Percentiles rank a stretch among this genome's conserved stretches.
These are phyloP conservation scores for Macrobrachium nipponense DNA, from an alignment of 1,140 invertebrate species.

Conservation along the genomic window DNA sequence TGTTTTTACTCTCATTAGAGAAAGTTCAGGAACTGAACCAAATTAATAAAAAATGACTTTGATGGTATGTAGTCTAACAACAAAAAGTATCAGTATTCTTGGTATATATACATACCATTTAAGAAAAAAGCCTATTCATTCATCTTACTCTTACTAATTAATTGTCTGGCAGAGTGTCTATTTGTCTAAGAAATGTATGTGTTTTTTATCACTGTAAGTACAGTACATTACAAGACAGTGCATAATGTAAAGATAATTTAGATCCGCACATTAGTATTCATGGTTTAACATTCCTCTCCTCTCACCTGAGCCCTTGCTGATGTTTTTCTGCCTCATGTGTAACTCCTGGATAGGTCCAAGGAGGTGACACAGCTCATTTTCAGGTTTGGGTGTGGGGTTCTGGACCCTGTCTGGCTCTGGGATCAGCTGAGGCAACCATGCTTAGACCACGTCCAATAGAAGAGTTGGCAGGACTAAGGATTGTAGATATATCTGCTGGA, in stretches of 20 bases:
- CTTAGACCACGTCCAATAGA: slow-evolving; percentile 72
- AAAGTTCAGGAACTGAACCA: too few relatives aligned
- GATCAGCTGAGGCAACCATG: slow-evolving; percentile 73
- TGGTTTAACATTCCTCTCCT: neutral
- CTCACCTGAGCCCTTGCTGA: slow-evolving; percentile 35
- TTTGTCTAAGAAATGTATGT: neutral
- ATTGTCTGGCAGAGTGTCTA: slow-evolving; percentile 8
- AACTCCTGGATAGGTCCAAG: slow-evolving; percentile 25
- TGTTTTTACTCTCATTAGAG: too few relatives aligned
- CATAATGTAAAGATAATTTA: neutral
- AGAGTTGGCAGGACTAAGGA: slow-evolving; percentile 67
- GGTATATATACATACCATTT: too few relatives aligned
- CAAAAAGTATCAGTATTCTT: too few relatives aligned
- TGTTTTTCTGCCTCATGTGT: slow-evolving; percentile 10
- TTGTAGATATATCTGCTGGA: slow-evolving; percentile 72
- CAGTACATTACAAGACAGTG: slow-evolving; percentile 3
- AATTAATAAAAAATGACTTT: too few relatives aligned
- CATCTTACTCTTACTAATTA: neutral
- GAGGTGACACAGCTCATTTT: slow-evolving; percentile 54
- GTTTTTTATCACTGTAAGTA: neutral
- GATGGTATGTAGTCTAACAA: too few relatives aligned
- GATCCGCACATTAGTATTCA: too few relatives aligned
- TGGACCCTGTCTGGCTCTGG: slow-evolving; percentile 74
- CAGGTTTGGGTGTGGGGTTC: slow-evolving; percentile 77
- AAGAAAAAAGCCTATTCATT: neutral